Conservation (phyloP, 2,888 invertebrate genomes). For the Aphodius sticticus region DNA sequence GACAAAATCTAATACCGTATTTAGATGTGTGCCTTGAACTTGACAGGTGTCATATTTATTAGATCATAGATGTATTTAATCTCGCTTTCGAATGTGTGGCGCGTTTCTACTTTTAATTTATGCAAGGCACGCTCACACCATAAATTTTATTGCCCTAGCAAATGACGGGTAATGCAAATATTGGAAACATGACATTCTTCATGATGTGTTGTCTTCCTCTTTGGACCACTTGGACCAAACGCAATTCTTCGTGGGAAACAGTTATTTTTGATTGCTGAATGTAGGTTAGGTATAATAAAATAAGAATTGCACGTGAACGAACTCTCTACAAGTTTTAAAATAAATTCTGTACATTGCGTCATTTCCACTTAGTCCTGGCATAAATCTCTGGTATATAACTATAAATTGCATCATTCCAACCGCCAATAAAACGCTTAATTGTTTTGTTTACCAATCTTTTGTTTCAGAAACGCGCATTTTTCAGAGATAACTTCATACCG, state of each 20-base stretch:
- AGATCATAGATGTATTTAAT: background rate
- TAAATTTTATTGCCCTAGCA: background rate
- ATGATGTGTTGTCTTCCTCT: too few relatives aligned
- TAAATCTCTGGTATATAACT: background rate
- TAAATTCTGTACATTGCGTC: background rate
- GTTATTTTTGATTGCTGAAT: too few relatives aligned
- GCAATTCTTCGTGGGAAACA: too few relatives aligned
- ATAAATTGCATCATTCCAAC: background rate
- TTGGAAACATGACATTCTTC: too few relatives aligned
- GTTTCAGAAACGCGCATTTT: background rate
- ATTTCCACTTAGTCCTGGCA: background rate
- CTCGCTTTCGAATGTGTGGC: too few relatives aligned
- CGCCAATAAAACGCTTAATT: background rate
- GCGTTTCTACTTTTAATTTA: background rate
- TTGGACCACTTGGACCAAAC: too few relatives aligned
- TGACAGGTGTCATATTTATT: background rate
- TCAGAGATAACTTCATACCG: background rate
- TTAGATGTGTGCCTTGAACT: too few relatives aligned
- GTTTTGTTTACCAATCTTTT: background rate
- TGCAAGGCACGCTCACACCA: background rate
- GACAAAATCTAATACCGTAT: too few relatives aligned
- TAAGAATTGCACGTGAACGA: too few relatives aligned
- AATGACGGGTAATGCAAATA: background rate
- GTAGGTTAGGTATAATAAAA: too few relatives aligned
- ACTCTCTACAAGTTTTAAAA: background rate